Evolutionary conservation across 2,797 vertebrate genomes (phyloP).

Genomic region (Melanotaenia pygmaea): DNA sequence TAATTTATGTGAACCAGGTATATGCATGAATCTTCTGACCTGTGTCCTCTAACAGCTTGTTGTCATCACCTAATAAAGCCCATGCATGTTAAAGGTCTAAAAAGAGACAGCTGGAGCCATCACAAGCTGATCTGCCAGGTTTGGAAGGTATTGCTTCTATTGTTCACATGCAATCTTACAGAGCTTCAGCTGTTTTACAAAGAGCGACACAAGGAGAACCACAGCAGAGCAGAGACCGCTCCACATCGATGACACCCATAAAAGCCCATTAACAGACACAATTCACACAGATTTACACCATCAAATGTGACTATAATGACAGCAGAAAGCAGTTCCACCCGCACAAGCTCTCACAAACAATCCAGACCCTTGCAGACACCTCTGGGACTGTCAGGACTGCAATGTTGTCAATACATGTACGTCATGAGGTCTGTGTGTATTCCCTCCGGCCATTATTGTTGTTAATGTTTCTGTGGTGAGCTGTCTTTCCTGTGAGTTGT

Average conservation of each 20-base stretch:
- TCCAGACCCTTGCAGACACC: neutral
- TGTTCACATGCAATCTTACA: neutral
- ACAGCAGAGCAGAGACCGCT: neutral
- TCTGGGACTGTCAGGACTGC: slow-evolving; percentile 1
- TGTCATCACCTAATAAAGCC: neutral
- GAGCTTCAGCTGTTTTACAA: neutral
- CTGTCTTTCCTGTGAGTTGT: slow-evolving; percentile 45
- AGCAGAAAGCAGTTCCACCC: slow-evolving; percentile 1
- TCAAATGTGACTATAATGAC: neutral
- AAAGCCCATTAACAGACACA: slow-evolving; percentile 3
- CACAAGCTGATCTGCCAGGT: no score
- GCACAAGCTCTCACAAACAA: slow-evolving; percentile 3
- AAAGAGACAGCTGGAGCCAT: no score
- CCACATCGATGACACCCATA: neutral
- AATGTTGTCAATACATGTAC: slow-evolving; percentile 34
- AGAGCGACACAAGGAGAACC: neutral
- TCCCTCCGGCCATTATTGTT: slow-evolving; percentile 35
- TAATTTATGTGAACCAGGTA: no score
- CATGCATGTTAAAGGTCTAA: neutral
- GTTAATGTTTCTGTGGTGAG: slow-evolving; percentile 26
- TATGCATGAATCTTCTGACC: no score
- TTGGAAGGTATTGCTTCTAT: no score
- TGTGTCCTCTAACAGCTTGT: neutral
- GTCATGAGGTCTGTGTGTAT: slow-evolving; percentile 39
- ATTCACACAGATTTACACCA: neutral